These are phyloP conservation scores for Trachelus tabidus DNA, from an alignment of 2,888 invertebrate genomes.

Conservation along the genomic window DNA sequence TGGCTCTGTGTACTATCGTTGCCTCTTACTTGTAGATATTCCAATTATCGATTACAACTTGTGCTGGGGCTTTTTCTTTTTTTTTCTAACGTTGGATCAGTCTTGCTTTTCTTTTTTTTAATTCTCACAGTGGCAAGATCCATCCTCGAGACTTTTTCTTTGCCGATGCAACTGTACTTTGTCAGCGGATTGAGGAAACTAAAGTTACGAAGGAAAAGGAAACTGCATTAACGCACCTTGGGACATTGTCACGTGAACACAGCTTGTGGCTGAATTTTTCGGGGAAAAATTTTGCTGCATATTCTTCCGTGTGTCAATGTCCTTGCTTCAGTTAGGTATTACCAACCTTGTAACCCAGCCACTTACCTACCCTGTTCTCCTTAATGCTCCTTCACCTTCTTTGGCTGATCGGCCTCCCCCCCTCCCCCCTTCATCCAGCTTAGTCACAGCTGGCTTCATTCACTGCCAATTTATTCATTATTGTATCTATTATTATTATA, in stretches of 20 bases:
- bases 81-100: not conserved
- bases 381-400: not conserved
- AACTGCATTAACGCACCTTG: conserved; percentile 10
- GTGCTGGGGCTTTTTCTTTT: too few relatives aligned
- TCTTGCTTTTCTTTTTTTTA: not conserved
- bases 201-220: not conserved
- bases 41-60: too few relatives aligned
- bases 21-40: too few relatives aligned
- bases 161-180: conserved; percentile 34
- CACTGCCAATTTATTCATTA: conserved; percentile 55
- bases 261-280: conserved; percentile 19
- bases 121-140: not conserved
- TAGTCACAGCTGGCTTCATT: conserved; percentile 43
- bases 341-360: not conserved
- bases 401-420: not conserved
- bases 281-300: conserved; percentile 9
- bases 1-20: too few relatives aligned
- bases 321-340: conserved; percentile 34
- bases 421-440: conserved; percentile 26
- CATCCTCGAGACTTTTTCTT: not conserved
- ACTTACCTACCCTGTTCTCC: not conserved
- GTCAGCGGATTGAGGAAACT: conserved; percentile 6
- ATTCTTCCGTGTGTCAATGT: conserved; percentile 30
- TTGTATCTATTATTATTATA: conserved; percentile 37
- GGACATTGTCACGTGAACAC: conserved; percentile 9